These are phyloP conservation scores for Pyrochroa serraticornis DNA, from an alignment of 2,888 invertebrate genomes.

Conservation along the genomic window DNA sequence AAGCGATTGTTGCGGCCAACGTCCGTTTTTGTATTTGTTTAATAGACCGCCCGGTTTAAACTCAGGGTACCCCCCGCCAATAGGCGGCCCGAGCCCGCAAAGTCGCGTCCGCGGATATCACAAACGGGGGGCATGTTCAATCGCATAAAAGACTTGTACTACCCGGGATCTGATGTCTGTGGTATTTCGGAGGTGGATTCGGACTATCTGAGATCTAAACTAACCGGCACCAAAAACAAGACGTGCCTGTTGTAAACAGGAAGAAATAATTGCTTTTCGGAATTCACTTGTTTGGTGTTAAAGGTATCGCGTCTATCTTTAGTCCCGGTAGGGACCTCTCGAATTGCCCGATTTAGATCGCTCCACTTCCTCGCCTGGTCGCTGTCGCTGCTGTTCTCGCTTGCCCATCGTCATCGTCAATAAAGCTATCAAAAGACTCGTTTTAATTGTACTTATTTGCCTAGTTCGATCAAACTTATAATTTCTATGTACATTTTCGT, in stretches of 20 bases:
- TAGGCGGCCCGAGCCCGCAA: slow-evolving; percentile 35
- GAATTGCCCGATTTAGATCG: slow-evolving; percentile 4
- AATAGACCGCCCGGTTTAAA: slow-evolving; percentile 18
- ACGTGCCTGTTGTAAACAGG: no score
- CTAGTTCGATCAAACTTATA: slow-evolving; percentile 53
- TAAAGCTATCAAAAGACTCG: slow-evolving; percentile 45
- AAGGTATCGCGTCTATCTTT: no score
- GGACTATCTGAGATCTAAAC: no score
- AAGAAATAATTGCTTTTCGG: no score
- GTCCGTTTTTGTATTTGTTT: background rate
- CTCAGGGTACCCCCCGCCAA: slow-evolving; percentile 27
- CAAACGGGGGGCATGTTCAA: slow-evolving; percentile 37
- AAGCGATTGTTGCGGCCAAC: slow-evolving; percentile 1
- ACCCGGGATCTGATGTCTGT: no score
- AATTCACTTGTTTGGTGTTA: no score
- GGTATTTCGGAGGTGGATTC: no score
- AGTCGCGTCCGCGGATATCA: slow-evolving; percentile 41
- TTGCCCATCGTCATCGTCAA: slow-evolving; percentile 4
- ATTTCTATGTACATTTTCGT: slow-evolving; percentile 55
- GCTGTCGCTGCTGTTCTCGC: slow-evolving; percentile 12
- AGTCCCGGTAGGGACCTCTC: no score
- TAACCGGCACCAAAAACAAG: no score
- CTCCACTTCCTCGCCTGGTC: slow-evolving; percentile 20
- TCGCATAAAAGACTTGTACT: background rate
- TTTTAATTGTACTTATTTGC: slow-evolving; percentile 54